phyloP scores from a whole-genome alignment of 2,888 invertebrate species.

The Spatulosminthurus flaviceps region DNA sequence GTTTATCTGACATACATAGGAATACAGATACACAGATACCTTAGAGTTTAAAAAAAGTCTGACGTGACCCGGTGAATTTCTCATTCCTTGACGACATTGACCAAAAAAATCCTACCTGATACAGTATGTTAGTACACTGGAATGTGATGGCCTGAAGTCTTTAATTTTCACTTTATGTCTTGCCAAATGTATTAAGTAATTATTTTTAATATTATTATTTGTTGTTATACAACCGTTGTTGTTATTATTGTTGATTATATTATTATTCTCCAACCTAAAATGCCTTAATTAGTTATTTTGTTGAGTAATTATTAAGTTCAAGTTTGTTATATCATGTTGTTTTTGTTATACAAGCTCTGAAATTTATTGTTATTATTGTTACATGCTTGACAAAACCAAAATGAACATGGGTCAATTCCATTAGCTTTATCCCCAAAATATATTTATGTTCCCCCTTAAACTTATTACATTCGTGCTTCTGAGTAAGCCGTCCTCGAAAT shows the following conservation, averaged over 20 bases:
- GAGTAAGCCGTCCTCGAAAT: slow-evolving; percentile 25
- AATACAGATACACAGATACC: slow-evolving; percentile 18
- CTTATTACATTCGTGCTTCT: slow-evolving; percentile 23
- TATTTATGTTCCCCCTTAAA: slow-evolving; percentile 30
- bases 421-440: slow-evolving; percentile 22
- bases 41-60: slow-evolving; percentile 28
- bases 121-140: slow-evolving; percentile 36
- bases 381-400: slow-evolving; percentile 13
- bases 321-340: not conserved
- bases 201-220: slow-evolving; percentile 40
- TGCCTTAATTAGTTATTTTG: slow-evolving; percentile 23
- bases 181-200: slow-evolving; percentile 55
- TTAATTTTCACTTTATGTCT: slow-evolving; percentile 45
- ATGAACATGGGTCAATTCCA: slow-evolving; percentile 28
- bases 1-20: slow-evolving; percentile 1
- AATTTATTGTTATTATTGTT: slow-evolving; percentile 25
- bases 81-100: slow-evolving; percentile 40
- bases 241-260: slow-evolving; percentile 16
- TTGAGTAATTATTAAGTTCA: slow-evolving; percentile 8
- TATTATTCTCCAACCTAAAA: slow-evolving; percentile 35
- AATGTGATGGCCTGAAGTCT: slow-evolving; percentile 37
- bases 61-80: slow-evolving; percentile 24
- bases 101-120: slow-evolving; percentile 26
- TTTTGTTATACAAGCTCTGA: slow-evolving; percentile 35
- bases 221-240: slow-evolving; percentile 28